Conservation (phyloP, 2,888 invertebrate species). For the Rotaria sp. region DNA sequence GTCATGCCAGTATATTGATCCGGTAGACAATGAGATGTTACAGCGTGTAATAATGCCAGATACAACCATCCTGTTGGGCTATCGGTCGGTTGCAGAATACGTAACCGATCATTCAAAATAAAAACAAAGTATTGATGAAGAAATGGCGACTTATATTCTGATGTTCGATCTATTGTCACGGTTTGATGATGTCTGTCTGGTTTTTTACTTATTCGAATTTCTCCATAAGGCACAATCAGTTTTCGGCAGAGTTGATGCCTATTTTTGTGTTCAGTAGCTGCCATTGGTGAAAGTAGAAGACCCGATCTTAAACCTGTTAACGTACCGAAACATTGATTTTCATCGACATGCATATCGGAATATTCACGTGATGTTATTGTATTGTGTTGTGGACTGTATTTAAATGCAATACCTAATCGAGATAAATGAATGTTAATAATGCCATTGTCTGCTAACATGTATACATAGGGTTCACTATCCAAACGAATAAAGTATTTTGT, state of each 20-base stretch:
- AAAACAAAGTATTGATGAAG: background rate
- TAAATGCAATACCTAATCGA: constrained; percentile 13
- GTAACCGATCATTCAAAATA: constrained; percentile 12
- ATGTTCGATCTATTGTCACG: too few relatives aligned
- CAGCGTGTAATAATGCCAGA: background rate
- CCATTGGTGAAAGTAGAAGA: constrained; percentile 8
- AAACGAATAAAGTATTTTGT: background rate
- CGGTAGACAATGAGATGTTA: background rate
- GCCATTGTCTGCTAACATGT: background rate
- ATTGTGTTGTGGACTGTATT: background rate
- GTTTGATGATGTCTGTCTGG: too few relatives aligned
- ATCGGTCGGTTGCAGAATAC: background rate
- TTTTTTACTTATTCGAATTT: too few relatives aligned
- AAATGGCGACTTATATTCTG: too few relatives aligned
- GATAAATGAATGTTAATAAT: background rate
- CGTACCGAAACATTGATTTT: background rate
- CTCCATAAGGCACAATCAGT: too few relatives aligned
- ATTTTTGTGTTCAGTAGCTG: background rate
- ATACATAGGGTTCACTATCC: background rate
- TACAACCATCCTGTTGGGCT: background rate
- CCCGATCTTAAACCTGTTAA: background rate
- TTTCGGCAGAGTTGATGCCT: background rate
- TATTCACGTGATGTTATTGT: background rate
- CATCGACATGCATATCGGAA: background rate
- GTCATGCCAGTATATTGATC: constrained; percentile 12